Evolutionary conservation across 1,140 invertebrate species (phyloP), one percentile per base, ranked within the genome.

Genomic region (Linepithema humile): DNA sequence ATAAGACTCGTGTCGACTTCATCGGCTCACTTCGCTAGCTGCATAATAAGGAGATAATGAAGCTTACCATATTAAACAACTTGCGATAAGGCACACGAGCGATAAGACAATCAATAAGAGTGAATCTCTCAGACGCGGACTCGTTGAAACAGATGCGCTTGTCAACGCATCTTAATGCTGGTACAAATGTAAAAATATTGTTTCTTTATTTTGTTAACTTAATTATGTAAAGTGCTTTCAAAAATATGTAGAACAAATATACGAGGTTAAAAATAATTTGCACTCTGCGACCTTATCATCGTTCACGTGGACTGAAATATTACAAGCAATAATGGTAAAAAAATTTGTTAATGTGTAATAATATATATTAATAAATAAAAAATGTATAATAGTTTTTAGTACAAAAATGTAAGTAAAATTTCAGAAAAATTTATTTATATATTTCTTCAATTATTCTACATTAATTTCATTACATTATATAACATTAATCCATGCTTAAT

Each of bases 1-100:
- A 32, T 70, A 74, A 85, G 45, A 83, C 35, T 35, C 45, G 17
- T 72, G 78, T 72, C 45, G 70, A 65, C 78, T 87, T 59, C 59
- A 53, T 64, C 62, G 45, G 43, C 77, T 65, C 50, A 67, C 50
- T 86, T 53, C 38, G 43, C 35, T 67, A 50, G 65, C 85, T 72
- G 70, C 73, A 84, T 84, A 87, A 88, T 87, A 87, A 87, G 80
- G 29, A 87, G 86, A 88, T 88, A 88, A 88, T 88, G 85, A 87
- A 53, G 73, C 82, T 87, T 84, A 84, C 72, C 82, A 65, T 88
- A 87, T 88, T 88, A 88, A 88, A 87, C 73, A 87, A 87, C 65
- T 48, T 20, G 72, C 70, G 85, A 87, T 88, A 88, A 88, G 86
- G 40, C 70, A 40, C 50, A 55, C 7, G 15, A 62, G 23, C n/a